Evolutionary conservation across 2,113 vertebrate species (phyloP).

Genomic region (Carassius carassius): DNA sequence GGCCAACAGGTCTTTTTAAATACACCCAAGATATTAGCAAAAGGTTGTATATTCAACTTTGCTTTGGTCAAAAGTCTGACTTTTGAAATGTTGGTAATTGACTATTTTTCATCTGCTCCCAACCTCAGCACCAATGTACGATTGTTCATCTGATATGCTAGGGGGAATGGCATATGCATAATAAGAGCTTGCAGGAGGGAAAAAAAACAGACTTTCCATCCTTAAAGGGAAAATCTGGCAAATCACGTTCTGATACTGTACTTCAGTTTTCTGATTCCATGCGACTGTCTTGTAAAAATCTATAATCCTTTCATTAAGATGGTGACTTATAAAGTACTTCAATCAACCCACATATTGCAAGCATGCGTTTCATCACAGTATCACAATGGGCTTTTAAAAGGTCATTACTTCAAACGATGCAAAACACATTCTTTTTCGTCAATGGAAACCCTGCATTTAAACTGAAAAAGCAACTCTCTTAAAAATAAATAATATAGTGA

Average conservation of each 20-base stretch:
- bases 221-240: neutral
- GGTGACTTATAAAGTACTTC: neutral
- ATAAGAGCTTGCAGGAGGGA: too few species aligned
- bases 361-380: constrained; percentile 8
- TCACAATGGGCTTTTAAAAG: neutral
- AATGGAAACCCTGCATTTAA: neutral
- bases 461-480: neutral
- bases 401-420: neutral
- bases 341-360: constrained; percentile 28
- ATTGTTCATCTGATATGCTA: constrained; percentile 2
- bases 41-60: neutral
- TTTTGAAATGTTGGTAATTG: constrained; percentile 7
- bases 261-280: neutral
- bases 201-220: neutral
- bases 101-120: neutral
- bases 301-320: neutral
- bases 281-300: neutral
- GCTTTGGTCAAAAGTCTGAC: constrained; percentile 7
- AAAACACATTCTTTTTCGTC: neutral
- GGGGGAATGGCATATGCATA: too few species aligned
- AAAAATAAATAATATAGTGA: constrained; percentile 1
- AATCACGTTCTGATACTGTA: neutral
- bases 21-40: neutral
- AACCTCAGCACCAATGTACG: neutral
- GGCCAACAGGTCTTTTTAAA: neutral